Evolutionary conservation across 1,140 invertebrate species (phyloP).

Genomic region (Hormaphis cornu): DNA sequence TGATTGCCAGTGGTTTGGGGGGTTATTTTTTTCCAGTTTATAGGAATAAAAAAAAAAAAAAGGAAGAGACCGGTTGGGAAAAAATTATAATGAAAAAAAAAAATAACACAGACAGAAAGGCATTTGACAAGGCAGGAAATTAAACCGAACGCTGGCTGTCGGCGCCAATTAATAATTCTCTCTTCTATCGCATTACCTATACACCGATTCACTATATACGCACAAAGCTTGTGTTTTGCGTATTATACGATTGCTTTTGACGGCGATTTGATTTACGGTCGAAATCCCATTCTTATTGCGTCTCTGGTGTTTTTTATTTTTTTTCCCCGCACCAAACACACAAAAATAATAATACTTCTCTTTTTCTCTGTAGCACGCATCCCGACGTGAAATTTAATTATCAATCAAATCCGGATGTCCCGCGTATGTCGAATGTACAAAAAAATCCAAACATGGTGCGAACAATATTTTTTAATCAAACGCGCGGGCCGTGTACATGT

Average conservation of each 20-base stretch:
- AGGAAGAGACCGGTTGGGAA: not conserved
- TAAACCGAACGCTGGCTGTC: slow-evolving; percentile 21
- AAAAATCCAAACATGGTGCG: slow-evolving; percentile 8
- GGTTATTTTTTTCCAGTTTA: no score
- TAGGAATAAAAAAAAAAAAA: not conserved
- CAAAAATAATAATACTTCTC: not conserved
- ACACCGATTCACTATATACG: not conserved
- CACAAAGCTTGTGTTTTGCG: not conserved
- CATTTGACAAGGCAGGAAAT: slow-evolving; percentile 15
- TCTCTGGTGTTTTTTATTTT: not conserved
- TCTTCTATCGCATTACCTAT: slow-evolving; percentile 1
- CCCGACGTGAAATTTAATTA: not conserved
- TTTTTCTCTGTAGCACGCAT: no score
- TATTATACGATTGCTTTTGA: slow-evolving; percentile 29
- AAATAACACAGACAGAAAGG: not conserved
- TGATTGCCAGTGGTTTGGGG: no score
- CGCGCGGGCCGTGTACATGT: no score
- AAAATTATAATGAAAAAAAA: not conserved
- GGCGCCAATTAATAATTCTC: slow-evolving; percentile 19
- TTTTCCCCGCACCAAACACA: not conserved
- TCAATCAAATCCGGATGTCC: slow-evolving; percentile 12
- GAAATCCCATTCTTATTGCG: slow-evolving; percentile 15
- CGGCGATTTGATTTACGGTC: slow-evolving; percentile 22
- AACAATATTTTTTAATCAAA: slow-evolving; percentile 9
- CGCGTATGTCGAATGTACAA: not conserved